A percentile compares a stretch with the other conserved stretches of the same genome.
Conservation (phyloP, 2,113 vertebrate genomes). For the Chaenogobius annularis region DNA sequence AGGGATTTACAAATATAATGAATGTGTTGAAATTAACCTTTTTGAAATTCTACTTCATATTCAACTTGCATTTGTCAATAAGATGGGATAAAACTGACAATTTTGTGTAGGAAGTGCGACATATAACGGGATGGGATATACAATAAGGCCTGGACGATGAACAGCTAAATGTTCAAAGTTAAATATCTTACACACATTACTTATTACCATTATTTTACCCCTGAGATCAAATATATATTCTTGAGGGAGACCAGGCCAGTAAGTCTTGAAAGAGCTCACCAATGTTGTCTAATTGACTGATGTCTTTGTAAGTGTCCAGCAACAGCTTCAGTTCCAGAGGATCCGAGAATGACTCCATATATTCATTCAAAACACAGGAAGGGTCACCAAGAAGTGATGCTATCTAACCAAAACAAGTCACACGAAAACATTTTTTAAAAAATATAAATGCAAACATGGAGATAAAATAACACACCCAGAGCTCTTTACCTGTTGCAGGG, state of each 20-base stretch:
- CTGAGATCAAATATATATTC: no score
- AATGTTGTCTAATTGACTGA: slow-evolving; percentile 60
- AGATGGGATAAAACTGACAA: background rate
- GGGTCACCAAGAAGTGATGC: slow-evolving; percentile 60
- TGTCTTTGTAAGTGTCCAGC: slow-evolving; percentile 68
- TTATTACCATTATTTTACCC: background rate
- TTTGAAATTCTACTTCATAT: background rate
- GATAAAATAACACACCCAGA: background rate
- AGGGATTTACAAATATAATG: background rate
- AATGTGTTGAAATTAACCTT: background rate
- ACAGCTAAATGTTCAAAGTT: background rate
- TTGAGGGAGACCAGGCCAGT: no score
- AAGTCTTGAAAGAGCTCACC: slow-evolving; percentile 38
- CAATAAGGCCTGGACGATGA: background rate
- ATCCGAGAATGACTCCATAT: slow-evolving; percentile 53
- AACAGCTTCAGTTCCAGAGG: slow-evolving; percentile 63
- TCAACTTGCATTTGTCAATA: background rate
- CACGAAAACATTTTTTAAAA: background rate
- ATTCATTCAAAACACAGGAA: slow-evolving; percentile 62
- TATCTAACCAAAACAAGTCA: slow-evolving; percentile 46
- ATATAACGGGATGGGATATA: background rate
- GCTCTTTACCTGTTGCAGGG: slow-evolving; percentile 67
- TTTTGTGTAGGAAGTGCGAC: background rate
- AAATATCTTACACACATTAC: background rate
- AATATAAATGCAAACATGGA: background rate